Conservation (phyloP, 2,888 invertebrate species). For the Seira ritae region DNA sequence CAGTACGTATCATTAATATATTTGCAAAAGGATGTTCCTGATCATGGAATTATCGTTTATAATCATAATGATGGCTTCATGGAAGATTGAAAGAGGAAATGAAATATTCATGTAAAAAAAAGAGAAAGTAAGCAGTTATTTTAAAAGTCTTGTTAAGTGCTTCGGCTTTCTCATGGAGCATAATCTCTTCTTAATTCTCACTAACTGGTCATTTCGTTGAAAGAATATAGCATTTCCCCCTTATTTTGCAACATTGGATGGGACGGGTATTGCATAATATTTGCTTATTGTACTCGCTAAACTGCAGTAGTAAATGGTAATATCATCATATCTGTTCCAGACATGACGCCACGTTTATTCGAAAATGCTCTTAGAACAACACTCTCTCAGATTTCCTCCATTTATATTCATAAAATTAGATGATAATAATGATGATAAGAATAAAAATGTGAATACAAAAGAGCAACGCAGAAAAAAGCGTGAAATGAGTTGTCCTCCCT, state of each 20-base stretch:
- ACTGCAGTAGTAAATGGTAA: too few relatives aligned
- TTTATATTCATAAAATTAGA: conserved; percentile 47
- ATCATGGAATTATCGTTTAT: conserved; percentile 19
- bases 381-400: conserved; percentile 32
- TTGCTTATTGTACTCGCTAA: too few relatives aligned
- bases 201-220: neutral
- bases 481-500: too few relatives aligned
- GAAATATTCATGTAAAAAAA: too few relatives aligned
- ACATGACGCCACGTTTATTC: conserved; percentile 36
- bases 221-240: neutral
- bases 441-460: too few relatives aligned
- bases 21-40: neutral
- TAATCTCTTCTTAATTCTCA: too few relatives aligned
- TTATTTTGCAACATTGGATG: neutral
- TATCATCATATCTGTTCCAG: too few relatives aligned
- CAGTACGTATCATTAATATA: neutral
- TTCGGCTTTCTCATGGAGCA: too few relatives aligned
- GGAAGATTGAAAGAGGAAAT: conserved; percentile 24
- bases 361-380: conserved; percentile 16
- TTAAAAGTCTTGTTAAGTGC: too few relatives aligned
- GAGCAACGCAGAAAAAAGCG: too few relatives aligned
- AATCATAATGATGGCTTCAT: neutral
- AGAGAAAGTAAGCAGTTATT: too few relatives aligned
- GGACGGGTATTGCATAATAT: neutral
- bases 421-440: conserved; percentile 31